phyloP scores from a whole-genome alignment of 1,140 invertebrate species.

The Marisa cornuarietis region DNA sequence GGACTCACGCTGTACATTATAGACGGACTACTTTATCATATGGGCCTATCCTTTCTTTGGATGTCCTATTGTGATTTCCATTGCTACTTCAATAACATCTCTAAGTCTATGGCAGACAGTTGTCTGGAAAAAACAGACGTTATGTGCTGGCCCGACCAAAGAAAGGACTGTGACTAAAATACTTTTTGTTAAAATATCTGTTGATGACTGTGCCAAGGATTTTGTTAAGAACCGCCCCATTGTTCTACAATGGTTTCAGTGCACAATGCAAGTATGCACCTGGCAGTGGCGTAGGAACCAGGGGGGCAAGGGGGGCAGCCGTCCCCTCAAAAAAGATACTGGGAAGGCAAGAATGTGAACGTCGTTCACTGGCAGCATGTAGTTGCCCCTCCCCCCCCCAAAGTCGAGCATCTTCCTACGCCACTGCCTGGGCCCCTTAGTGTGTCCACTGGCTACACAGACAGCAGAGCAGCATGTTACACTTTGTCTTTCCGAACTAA shows the following conservation, averaged over 20 bases:
- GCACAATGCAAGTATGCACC: background rate
- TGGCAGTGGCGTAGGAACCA: too few species aligned
- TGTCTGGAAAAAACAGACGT: background rate
- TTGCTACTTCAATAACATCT: background rate
- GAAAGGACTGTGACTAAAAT: slow-evolving; percentile 10
- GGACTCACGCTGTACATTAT: background rate
- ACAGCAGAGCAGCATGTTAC: too few species aligned
- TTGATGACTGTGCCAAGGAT: background rate
- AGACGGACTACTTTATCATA: background rate
- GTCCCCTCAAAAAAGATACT: too few species aligned
- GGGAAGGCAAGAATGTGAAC: too few species aligned
- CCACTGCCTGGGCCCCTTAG: too few species aligned
- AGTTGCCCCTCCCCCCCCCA: too few species aligned
- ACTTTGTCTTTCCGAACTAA: too few species aligned
- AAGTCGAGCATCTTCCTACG: too few species aligned
- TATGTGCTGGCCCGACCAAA: background rate
- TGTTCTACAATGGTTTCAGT: background rate
- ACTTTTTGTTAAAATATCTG: background rate
- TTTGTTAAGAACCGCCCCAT: background rate
- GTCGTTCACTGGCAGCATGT: too few species aligned
- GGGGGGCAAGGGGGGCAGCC: too few species aligned
- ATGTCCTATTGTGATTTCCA: background rate
- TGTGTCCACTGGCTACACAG: too few species aligned
- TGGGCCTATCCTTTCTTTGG: background rate
- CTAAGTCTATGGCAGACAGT: background rate